Conservation (phyloP, 92 coral and sea anemone species). For the Epizoanthus ramosus region DNA sequence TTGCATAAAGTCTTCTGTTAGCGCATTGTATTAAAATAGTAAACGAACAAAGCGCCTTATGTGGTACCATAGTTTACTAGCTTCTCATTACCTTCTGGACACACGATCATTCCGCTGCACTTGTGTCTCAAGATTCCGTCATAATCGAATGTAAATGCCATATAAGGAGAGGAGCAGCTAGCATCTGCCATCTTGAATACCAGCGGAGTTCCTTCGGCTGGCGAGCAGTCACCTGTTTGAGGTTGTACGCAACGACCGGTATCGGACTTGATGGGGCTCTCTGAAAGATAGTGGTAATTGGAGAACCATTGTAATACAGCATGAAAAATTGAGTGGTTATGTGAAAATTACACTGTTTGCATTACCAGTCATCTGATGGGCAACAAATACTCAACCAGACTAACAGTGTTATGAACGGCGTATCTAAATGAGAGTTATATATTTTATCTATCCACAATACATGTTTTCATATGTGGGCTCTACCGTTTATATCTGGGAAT, state of each 20-base stretch:
- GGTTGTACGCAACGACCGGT: constrained; percentile 23
- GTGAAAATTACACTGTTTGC: too few relatives aligned
- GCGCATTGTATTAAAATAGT: not conserved
- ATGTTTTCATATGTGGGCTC: too few relatives aligned
- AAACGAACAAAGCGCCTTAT: too few relatives aligned
- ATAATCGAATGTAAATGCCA: constrained; percentile 33
- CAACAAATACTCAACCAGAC: too few relatives aligned
- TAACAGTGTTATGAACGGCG: too few relatives aligned
- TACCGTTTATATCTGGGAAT: too few relatives aligned
- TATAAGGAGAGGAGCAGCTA: not conserved
- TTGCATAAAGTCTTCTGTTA: not conserved
- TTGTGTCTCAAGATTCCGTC: constrained; percentile 25
- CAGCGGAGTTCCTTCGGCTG: constrained; percentile 26
- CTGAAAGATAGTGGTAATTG: not conserved
- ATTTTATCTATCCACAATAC: too few relatives aligned
- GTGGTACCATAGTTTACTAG: too few relatives aligned
- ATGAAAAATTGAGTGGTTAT: too few relatives aligned
- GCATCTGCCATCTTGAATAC: constrained; percentile 3
- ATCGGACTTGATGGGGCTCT: constrained; percentile 13
- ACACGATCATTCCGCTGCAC: constrained; percentile 28
- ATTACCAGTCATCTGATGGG: too few relatives aligned
- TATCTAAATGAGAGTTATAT: too few relatives aligned
- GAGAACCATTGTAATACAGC: too few relatives aligned
- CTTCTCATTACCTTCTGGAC: constrained; percentile 12
- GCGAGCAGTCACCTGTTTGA: not conserved